Percentiles rank a stretch among this genome's conserved stretches.
phyloP scores from a whole-genome alignment of 2,113 vertebrate genomes.

The Cervus canadensis region DNA sequence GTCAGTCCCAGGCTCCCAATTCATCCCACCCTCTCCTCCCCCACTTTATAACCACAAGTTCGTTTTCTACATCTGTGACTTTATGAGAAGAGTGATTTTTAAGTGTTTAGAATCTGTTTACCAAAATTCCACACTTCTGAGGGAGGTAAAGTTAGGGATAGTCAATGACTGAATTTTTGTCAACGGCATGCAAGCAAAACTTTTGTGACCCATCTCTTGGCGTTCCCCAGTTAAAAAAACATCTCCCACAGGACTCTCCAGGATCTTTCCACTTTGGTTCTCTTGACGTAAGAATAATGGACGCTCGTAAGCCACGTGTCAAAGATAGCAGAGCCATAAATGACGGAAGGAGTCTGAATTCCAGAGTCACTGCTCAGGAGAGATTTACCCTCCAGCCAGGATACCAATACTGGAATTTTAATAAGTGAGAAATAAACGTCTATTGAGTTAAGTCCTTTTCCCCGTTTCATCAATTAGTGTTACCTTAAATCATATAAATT shows the following conservation, averaged over 20 bases:
- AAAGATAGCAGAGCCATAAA: background rate
- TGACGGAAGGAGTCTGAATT: background rate
- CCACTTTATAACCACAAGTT: background rate
- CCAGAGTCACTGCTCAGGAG: background rate
- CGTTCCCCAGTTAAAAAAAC: background rate
- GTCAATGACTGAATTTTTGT: background rate
- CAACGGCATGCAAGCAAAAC: background rate
- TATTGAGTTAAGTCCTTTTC: background rate
- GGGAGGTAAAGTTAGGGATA: background rate
- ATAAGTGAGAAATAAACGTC: background rate
- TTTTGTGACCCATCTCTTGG: background rate
- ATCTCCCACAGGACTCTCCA: background rate
- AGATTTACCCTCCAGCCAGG: background rate
- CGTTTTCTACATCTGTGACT: background rate
- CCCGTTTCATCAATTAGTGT: background rate
- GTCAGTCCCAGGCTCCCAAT: background rate
- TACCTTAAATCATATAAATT: background rate
- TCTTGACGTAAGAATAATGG: background rate
- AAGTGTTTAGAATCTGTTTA: background rate
- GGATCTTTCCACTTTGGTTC: background rate
- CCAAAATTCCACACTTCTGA: background rate
- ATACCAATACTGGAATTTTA: background rate
- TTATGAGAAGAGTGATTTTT: background rate
- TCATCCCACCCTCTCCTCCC: background rate
- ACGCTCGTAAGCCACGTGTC: background rate